Evolutionary conservation across 2,113 vertebrate species (phyloP), one percentile per base, ranked within the genome.

Genomic region (Balaeniceps rex): DNA sequence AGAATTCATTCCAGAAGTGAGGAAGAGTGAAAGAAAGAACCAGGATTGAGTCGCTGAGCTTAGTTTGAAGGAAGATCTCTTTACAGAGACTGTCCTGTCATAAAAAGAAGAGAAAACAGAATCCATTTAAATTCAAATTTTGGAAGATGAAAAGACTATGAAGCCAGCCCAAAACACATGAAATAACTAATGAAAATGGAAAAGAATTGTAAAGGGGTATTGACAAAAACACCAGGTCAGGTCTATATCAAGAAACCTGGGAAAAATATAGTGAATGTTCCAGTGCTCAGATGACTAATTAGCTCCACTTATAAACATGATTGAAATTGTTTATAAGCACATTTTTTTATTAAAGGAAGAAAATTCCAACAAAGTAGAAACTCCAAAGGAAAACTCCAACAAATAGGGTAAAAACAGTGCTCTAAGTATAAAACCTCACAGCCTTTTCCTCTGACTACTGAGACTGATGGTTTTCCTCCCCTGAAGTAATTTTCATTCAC

Each of bases 1-100:
- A 77, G 26, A 58, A 76, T 44, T 94, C 60, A 78, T 88, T 91
- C 31, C 68, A 94, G 76, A 81, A 71, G 21, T 40, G 47, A 91
- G 40, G 36, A 94, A 85, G 38, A 85, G 49, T 78, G 36, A 65
- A 85, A 83, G 12, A 87, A 18, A 92, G 47, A 88, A 49, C 7
- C 4, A 88, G 6, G 23, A 46, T 2, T 77, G 71, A 61, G 33
- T 36, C 0, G 0, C 18, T 60, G 34, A 65, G 33, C 6, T 79
- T 90, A n/a, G 80, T 92, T 79, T 49, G 42, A 92, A 91, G 34
- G 13, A 8, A 89, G 10, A 83, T 36, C 10, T 76, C 29, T 46
- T 49, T 57, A 76, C 9, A 79, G 23, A 33, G 10, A 38, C n/a
- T 63, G 12, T 38, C 7, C 40, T 80, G 10, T 38, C 49, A n/a